Evolutionary conservation across 2,888 invertebrate genomes (phyloP), one percentile per base, ranked within the genome.

Genomic region (Yponomeuta plumbellus): DNA sequence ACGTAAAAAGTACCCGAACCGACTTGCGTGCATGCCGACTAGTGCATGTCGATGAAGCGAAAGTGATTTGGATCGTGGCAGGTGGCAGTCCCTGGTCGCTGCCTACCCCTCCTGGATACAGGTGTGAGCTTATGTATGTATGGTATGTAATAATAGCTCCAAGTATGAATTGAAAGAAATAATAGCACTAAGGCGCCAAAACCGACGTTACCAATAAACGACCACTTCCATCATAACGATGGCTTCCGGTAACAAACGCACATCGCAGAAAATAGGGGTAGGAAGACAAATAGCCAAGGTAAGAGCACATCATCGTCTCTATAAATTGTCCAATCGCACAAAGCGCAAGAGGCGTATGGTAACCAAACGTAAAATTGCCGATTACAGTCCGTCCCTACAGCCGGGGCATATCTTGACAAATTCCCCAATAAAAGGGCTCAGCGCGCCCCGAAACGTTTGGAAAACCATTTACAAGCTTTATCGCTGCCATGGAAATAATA

Each of bases 381-480:
- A 85, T 86, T 84, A 86, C 80, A 79, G 82, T 83, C 85, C 85
- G 81, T 84, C 86, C 85, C 82, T 84, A 83, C 81, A 81, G 79
- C 80, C 78, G 77, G 74, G 74, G 81, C 82, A 86, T 87, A 86
- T 89, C 89, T 86, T 88, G 89, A 90, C 88, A 90, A 89, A 89
- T 87, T 85, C 82, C 88, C 81, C 81, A 87, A 88, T 90, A 90
- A 89, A 89, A 88, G 84, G 84, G 82, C 86, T 83, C 83, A 80
- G 80, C 81, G 84, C 82, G 80, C 85, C 80, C 83, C 81, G 81
- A 85, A 83, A 81, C 87, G 86, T 88, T 89, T 85, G 89, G 86
- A 88, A 89, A 89, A 86, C 89, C 87, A 88, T 90, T 89, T 85
- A 86, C 87, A 87, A 89, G 87, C 81, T 89, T 90, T 90, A 89